These are phyloP conservation scores for human (Homo sapiens) DNA, from an alignment of 2,113 vertebrate genomes.

Conservation along the genomic window GRCh38 chr14:87374001-87374500, in stretches of 20 bases:
- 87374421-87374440: no score
- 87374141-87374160: neutral
- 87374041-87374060: neutral
- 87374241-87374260: neutral
- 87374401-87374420: no score
- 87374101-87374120: neutral
- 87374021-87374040: neutral
- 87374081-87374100: neutral
- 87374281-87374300: neutral
- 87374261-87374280: neutral
- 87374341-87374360: no score
- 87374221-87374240: neutral
- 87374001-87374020: neutral
- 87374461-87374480: no score
- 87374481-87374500: no score
- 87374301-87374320: neutral
- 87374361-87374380: no score
- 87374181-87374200: neutral
- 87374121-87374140: neutral
- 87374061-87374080: neutral
- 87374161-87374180: accelerated
- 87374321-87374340: no score
- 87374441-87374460: no score
- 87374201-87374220: neutral
- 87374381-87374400: no score